Conservation (phyloP, 2,797 vertebrate species). For the Alcedo quadribrachys region DNA sequence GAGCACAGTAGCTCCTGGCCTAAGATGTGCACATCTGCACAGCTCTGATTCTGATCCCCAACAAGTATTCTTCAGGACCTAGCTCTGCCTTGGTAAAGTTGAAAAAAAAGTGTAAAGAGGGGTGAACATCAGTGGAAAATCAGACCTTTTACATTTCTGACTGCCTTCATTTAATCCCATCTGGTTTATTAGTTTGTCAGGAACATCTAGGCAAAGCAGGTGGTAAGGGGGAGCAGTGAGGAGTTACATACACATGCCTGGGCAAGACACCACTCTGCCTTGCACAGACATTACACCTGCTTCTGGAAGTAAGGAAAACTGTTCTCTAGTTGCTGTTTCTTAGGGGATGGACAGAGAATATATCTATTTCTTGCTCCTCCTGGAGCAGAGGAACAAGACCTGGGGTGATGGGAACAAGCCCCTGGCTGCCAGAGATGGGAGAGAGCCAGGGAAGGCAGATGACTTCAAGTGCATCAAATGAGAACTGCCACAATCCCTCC, state of each 20-base stretch:
- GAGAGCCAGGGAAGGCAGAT: neutral
- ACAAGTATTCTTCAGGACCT: neutral
- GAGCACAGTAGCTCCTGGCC: neutral
- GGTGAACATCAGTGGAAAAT: constrained; percentile 3
- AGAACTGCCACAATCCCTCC: neutral
- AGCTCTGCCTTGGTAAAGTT: neutral
- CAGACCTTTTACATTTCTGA: constrained; percentile 5
- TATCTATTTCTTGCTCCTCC: neutral
- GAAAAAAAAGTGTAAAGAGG: neutral
- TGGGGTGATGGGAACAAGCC: neutral
- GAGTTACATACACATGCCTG: neutral
- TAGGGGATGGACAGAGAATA: neutral
- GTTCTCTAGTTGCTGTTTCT: neutral
- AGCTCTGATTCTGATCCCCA: neutral
- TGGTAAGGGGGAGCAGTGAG: neutral
- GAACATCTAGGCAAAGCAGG: neutral
- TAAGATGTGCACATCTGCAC: neutral
- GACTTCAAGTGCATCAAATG: neutral
- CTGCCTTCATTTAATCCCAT: neutral
- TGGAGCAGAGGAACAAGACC: neutral
- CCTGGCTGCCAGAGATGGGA: neutral
- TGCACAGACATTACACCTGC: neutral
- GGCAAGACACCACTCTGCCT: neutral
- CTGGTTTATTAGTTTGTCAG: constrained; percentile 25
- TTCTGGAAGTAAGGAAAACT: neutral